phyloP scores from a whole-genome alignment of 2,113 vertebrate species.

The Tetrao urogallus region DNA sequence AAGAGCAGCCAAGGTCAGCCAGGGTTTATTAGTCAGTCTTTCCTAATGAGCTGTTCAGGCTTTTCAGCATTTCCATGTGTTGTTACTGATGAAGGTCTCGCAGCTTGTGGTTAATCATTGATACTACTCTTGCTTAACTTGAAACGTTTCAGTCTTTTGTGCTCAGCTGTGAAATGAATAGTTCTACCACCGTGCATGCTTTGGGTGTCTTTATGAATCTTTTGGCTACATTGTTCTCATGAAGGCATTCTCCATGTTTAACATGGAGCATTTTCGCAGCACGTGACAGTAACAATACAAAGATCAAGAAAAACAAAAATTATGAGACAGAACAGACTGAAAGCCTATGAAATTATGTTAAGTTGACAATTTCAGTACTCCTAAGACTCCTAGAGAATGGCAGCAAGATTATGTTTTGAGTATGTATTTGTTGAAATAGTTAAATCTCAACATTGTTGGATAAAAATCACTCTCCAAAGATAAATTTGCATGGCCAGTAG shows the following conservation, averaged over 20 bases:
- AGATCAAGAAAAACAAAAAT: neutral
- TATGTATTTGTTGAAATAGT: neutral
- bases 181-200: neutral
- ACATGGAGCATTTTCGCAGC: neutral
- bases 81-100: conserved; percentile 57
- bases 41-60: conserved; percentile 55
- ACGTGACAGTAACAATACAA: neutral
- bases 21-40: conserved; percentile 63
- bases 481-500: neutral
- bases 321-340: neutral
- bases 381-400: neutral
- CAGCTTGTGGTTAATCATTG: conserved; percentile 61
- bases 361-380: neutral
- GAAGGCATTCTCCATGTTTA: neutral
- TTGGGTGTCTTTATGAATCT: neutral
- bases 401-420: neutral
- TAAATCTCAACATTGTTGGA: neutral
- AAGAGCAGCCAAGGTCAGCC: conserved; percentile 55
- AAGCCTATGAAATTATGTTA: neutral
- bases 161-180: neutral
- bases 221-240: neutral
- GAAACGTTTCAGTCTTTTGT: conserved; percentile 11
- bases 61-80: conserved; percentile 59
- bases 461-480: neutral
- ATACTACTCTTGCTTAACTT: conserved; percentile 15